Conservation (phyloP, 1,140 invertebrate species). For the Trypoxylus dichotomus region DNA sequence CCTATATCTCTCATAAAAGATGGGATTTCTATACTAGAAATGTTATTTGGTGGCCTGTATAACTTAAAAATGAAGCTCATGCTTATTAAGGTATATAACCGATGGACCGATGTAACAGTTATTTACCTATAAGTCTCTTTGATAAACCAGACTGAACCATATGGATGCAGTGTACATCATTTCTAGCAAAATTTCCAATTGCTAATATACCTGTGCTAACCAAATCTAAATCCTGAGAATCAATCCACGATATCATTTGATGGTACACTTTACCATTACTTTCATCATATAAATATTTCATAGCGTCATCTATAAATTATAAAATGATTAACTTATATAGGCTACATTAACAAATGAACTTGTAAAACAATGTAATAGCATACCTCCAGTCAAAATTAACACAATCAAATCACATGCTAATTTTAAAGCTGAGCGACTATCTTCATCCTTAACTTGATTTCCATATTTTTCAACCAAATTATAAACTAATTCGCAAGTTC, state of each 20-base stretch:
- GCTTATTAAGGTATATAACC: too few relatives aligned
- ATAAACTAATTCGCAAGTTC: slow-evolving; percentile 74
- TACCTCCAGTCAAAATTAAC: slow-evolving; percentile 82
- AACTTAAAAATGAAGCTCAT: too few relatives aligned
- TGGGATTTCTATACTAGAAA: too few relatives aligned
- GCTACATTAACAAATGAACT: too few relatives aligned
- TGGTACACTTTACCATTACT: slow-evolving; percentile 73
- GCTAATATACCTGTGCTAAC: slow-evolving; percentile 80
- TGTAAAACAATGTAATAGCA: too few relatives aligned
- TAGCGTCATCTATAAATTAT: slow-evolving; percentile 74
- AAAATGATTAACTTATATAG: too few relatives aligned
- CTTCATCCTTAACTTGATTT: slow-evolving; percentile 61
- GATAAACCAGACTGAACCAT: slow-evolving; percentile 81
- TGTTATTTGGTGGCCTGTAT: too few relatives aligned
- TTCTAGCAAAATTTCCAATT: slow-evolving; percentile 86
- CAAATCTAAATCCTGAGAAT: slow-evolving; percentile 71
- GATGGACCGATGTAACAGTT: not conserved
- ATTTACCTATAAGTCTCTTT: slow-evolving; percentile 69
- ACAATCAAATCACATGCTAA: slow-evolving; percentile 84
- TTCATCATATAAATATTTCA: slow-evolving; percentile 75
- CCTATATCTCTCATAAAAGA: too few relatives aligned
- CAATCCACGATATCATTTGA: slow-evolving; percentile 75
- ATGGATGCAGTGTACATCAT: slow-evolving; percentile 79
- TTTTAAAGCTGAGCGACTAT: slow-evolving; percentile 74
- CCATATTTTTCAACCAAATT: slow-evolving; percentile 73